Conservation (phyloP, 1,140 invertebrate genomes). For the Venustaconcha ellipsiformis region DNA sequence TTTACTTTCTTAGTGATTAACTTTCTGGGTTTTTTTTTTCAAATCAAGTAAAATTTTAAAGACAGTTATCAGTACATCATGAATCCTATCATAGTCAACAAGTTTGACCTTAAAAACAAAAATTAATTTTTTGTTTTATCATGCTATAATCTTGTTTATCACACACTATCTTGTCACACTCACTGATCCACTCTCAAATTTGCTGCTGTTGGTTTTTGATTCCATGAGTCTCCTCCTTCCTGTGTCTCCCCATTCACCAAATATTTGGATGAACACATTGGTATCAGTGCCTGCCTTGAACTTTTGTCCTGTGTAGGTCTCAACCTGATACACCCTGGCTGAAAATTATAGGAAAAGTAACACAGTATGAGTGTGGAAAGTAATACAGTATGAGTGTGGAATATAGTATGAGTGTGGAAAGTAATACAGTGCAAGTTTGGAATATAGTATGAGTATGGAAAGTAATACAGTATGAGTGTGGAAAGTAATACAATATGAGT, state of each 20-base stretch:
- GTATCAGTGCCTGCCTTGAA: constrained; percentile 49
- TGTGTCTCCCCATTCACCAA: constrained; percentile 54
- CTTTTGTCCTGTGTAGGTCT: constrained; percentile 54
- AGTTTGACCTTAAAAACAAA: background rate
- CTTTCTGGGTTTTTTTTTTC: background rate
- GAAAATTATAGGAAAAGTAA: constrained; percentile 18
- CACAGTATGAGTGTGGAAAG: background rate
- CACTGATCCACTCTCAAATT: constrained; percentile 57
- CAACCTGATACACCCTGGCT: constrained; percentile 62
- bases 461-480: no score
- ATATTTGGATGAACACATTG: constrained; percentile 53
- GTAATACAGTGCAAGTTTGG: no score
- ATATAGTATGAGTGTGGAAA: no score
- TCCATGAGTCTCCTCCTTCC: constrained; percentile 51
- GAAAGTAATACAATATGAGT: no score
- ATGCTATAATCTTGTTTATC: background rate
- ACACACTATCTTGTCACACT: background rate
- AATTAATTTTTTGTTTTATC: background rate
- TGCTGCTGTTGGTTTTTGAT: constrained; percentile 37
- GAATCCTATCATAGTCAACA: background rate
- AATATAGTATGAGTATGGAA: no score
- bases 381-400: background rate
- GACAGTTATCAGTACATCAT: background rate
- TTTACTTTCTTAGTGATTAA: no score
- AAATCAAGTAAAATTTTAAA: background rate